phyloP scores from a whole-genome alignment of 2,113 vertebrate species.

The Indicator indicator region DNA sequence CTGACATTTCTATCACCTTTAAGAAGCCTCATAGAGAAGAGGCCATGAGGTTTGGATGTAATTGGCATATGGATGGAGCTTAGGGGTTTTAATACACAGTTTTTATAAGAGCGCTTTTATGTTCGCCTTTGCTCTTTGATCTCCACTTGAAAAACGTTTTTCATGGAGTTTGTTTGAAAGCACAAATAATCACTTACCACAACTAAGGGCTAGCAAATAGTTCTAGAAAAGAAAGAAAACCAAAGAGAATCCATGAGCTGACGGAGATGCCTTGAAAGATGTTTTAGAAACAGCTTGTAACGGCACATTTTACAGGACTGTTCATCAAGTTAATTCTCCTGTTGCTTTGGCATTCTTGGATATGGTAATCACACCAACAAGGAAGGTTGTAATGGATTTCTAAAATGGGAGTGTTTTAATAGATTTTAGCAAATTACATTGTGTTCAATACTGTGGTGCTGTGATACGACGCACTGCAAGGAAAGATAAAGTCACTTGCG shows the following conservation, averaged over 20 bases:
- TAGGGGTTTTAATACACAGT: slow-evolving; percentile 66
- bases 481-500: slow-evolving; percentile 2
- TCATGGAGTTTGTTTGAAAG: slow-evolving; percentile 76
- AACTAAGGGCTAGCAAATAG: slow-evolving; percentile 67
- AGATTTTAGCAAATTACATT: slow-evolving; percentile 40
- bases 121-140: slow-evolving; percentile 77
- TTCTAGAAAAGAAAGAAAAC: slow-evolving; percentile 68
- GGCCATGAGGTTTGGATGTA: slow-evolving; percentile 48
- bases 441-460: neutral
- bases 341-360: neutral
- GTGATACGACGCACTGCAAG: neutral
- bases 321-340: slow-evolving; percentile 65
- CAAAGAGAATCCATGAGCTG: slow-evolving; percentile 56
- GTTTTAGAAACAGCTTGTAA: slow-evolving; percentile 53
- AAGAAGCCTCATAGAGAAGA: slow-evolving; percentile 49
- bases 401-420: slow-evolving; percentile 48
- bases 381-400: slow-evolving; percentile 46
- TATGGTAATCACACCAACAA: slow-evolving; percentile 23
- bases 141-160: slow-evolving; percentile 73
- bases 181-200: slow-evolving; percentile 76
- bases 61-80: slow-evolving; percentile 73
- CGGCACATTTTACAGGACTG: slow-evolving; percentile 44
- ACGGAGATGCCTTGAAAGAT: slow-evolving; percentile 54
- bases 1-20: slow-evolving; percentile 57
- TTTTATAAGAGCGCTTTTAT: slow-evolving; percentile 79